phyloP scores from a whole-genome alignment of 1,140 invertebrate species.

The Platyura marginata region DNA sequence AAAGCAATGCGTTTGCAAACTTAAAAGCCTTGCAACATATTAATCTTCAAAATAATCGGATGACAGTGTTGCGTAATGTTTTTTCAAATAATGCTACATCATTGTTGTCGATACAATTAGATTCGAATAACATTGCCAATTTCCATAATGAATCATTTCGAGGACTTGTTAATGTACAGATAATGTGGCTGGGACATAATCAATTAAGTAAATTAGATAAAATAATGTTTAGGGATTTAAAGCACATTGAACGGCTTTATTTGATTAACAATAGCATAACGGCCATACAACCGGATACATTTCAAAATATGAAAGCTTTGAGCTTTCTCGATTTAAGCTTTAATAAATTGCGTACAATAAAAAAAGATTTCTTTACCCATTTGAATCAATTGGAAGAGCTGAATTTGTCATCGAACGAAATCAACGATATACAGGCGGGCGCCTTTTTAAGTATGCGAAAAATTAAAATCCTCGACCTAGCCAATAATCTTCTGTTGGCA shows the following conservation, averaged over 20 bases:
- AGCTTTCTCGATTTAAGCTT: constrained; percentile 61
- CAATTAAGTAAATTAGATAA: constrained; percentile 50
- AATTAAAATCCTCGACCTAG: constrained; percentile 42
- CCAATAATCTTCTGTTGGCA: constrained; percentile 30
- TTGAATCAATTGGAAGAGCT: constrained; percentile 44
- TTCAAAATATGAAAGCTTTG: constrained; percentile 50
- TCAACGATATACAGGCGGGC: constrained; percentile 37
- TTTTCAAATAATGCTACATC: constrained; percentile 51
- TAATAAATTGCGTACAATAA: constrained; percentile 47
- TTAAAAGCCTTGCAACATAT: constrained; percentile 71
- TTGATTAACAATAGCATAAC: constrained; percentile 67
- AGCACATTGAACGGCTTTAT: constrained; percentile 56
- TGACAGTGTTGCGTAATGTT: constrained; percentile 60
- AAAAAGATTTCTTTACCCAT: constrained; percentile 40
- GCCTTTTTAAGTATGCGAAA: constrained; percentile 39
- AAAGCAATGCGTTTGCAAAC: constrained; percentile 63
- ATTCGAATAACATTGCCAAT: constrained; percentile 57
- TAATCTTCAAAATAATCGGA: constrained; percentile 65
- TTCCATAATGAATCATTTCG: constrained; percentile 60
- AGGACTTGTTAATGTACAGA: constrained; percentile 60
- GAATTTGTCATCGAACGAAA: constrained; percentile 39
- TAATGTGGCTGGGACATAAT: constrained; percentile 75
- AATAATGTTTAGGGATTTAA: constrained; percentile 52
- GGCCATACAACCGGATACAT: constrained; percentile 59
- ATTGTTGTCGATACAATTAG: constrained; percentile 68